Conservation (phyloP, 2,797 vertebrate species). For the Paratrypauchen microcephalus region DNA sequence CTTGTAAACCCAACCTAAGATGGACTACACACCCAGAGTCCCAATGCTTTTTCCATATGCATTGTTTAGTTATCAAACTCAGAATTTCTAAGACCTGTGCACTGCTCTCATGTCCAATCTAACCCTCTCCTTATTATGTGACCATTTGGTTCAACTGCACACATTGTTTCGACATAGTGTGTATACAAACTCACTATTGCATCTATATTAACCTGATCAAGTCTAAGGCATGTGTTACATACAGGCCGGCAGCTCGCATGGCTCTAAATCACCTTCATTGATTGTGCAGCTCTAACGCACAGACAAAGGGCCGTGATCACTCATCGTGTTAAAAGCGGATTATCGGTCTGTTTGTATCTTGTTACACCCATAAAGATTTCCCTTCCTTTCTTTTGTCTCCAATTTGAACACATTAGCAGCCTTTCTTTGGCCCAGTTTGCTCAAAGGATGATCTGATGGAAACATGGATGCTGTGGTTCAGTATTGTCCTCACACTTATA, state of each 20-base stretch:
- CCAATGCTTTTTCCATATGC: too few relatives aligned
- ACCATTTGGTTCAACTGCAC: background rate
- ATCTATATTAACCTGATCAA: slow-evolving; percentile 54
- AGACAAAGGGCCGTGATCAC: slow-evolving; percentile 77
- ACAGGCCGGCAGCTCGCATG: slow-evolving; percentile 41
- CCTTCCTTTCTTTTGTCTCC: slow-evolving; percentile 45
- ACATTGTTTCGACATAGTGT: background rate
- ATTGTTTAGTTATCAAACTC: background rate
- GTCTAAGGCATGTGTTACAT: slow-evolving; percentile 47
- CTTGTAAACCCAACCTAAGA: too few relatives aligned
- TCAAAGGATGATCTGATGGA: slow-evolving; percentile 51
- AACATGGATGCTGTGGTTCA: slow-evolving; percentile 38
- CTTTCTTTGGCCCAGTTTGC: slow-evolving; percentile 64
- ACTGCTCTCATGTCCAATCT: background rate
- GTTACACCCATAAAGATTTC: slow-evolving; percentile 73
- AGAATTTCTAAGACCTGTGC: background rate
- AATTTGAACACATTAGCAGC: slow-evolving; percentile 65
- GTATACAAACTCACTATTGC: background rate
- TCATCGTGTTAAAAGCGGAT: slow-evolving; percentile 81
- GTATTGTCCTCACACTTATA: slow-evolving; percentile 21
- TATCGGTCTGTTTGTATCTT: slow-evolving; percentile 79
- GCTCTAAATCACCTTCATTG: slow-evolving; percentile 78
- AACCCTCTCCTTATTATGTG: background rate
- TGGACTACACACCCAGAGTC: background rate
- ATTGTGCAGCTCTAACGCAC: slow-evolving; percentile 70